These are phyloP conservation scores for Dipodomys spectabilis DNA, from an alignment of 2,113 vertebrate species.

Conservation along the genomic window DNA sequence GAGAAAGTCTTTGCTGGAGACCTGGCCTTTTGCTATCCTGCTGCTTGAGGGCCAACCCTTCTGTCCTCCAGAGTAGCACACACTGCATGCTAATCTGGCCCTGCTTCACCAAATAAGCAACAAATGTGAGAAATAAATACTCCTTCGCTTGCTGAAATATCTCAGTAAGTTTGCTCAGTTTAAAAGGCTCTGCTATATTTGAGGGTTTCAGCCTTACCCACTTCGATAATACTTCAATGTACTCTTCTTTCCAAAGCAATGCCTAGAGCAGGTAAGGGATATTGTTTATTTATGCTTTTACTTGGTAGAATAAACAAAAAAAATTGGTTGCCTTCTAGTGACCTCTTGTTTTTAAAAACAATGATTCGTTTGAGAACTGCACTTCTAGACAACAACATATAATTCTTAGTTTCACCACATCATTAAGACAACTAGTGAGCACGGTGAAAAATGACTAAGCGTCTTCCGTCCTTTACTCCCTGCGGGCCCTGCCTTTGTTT, in stretches of 20 bases:
- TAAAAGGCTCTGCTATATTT: background rate
- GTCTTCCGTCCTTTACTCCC: slow-evolving; percentile 54
- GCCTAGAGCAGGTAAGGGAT: background rate
- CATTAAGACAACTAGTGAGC: slow-evolving; percentile 56
- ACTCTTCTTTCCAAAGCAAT: background rate
- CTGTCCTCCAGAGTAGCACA: background rate
- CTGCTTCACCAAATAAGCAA: background rate
- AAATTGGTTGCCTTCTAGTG: background rate
- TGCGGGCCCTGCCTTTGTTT: slow-evolving; percentile 47
- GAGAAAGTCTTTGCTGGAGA: background rate
- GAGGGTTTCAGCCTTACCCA: background rate
- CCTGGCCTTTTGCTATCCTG: too few relatives aligned
- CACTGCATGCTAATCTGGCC: background rate
- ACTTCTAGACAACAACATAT: slow-evolving; percentile 44
- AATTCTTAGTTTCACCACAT: slow-evolving; percentile 36
- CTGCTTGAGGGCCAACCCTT: too few relatives aligned
- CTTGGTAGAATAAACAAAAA: slow-evolving; percentile 32
- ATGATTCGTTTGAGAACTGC: background rate
- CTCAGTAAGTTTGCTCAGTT: background rate
- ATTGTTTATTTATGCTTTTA: background rate
- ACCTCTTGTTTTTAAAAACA: slow-evolving; percentile 25
- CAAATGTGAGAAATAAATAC: background rate
- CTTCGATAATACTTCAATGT: background rate
- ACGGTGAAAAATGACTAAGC: slow-evolving; percentile 42
- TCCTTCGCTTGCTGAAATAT: background rate